Base-by-base conservation (phyloP, 2,113 vertebrate genomes). In the Dissostichus mawsoni region DNA sequence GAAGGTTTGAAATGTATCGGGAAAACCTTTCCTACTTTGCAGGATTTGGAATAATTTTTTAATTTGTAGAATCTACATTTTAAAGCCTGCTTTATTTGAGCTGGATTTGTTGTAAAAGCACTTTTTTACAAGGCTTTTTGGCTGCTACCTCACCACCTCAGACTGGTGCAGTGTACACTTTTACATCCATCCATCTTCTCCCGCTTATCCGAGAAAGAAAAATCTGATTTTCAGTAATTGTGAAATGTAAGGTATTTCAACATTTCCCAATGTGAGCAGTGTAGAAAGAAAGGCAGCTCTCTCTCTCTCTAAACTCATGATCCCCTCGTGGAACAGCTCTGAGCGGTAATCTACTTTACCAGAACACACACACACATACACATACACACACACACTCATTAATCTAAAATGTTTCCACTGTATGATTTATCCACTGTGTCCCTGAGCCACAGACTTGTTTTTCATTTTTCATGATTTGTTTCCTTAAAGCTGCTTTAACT, bases 311-410 rank as follows among this genome's bases (percentile, higher is more conserved):
- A 77, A 84, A 71, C 85, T 74, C 74, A 14, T 84, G 78, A 81
- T 67, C 59, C 17, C 44, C 85, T 74, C 65, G 85, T 74, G 85
- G 11, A 78, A 14, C 61, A 2, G 44, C 78, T 87, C 74, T 11
- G 36, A 66, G 73, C 44, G 33, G 0, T 87, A 84, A 84, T 84
- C 79, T 53, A 65, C 76, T 84, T 79, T 67, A 56, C 20, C 11
- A 25, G 10, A 41, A 55, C n/a, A 18, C 25, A 65, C 59, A 72
- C 67, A 69, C 65, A 68, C 64, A 65, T 48, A 74, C 71, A 47
- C 44, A 57, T 41, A 79, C 67, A 69, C 47, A 52, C 74, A 50
- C 66, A 14, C 50, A 20, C 29, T 51, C 25, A 33, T 20, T 41
- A 1, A 41, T 41, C 50, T 53, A 17, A 67, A 14, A 48, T 1